Evolutionary conservation across 2,797 vertebrate genomes (phyloP).

Genomic region (Alca torda): DNA sequence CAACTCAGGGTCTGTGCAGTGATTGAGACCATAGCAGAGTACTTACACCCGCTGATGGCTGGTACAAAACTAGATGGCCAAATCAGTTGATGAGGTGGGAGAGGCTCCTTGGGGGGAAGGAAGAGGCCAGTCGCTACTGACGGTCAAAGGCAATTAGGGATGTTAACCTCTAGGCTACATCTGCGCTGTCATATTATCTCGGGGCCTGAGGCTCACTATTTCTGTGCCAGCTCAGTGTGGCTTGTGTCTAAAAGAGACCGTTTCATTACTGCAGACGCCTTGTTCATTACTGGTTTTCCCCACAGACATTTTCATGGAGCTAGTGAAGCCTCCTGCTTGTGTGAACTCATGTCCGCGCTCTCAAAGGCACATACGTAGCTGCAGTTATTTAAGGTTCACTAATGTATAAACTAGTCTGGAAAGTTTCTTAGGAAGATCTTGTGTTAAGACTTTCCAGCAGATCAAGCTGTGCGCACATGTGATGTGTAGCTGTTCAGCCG

Average conservation of each 20-base stretch:
- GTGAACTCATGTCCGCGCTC: fast-evolving
- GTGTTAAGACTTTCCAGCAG: neutral
- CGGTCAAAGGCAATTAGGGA: neutral
- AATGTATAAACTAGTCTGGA: neutral
- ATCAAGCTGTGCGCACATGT: neutral
- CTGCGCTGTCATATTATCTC: neutral
- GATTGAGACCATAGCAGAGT: neutral
- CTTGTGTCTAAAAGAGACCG: neutral
- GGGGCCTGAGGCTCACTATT: neutral
- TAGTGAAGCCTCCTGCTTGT: neutral
- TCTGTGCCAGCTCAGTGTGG: neutral
- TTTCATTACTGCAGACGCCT: neutral
- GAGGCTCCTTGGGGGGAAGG: neutral
- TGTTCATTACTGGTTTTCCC: neutral
- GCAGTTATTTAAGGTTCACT: neutral
- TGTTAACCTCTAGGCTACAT: neutral
- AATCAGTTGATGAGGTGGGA: neutral
- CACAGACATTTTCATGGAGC: neutral
- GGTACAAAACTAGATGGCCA: neutral
- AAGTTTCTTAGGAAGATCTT: neutral
- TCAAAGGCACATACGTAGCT: neutral
- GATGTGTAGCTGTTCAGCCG: neutral
- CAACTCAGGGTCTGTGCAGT: neutral
- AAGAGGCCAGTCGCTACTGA: neutral
- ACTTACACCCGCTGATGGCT: neutral